A percentile compares a stretch with the other conserved stretches of the same genome.
These are phyloP conservation scores for Myotis brandtii DNA, from an alignment of 2,113 vertebrate species.

Conservation along the genomic window DNA sequence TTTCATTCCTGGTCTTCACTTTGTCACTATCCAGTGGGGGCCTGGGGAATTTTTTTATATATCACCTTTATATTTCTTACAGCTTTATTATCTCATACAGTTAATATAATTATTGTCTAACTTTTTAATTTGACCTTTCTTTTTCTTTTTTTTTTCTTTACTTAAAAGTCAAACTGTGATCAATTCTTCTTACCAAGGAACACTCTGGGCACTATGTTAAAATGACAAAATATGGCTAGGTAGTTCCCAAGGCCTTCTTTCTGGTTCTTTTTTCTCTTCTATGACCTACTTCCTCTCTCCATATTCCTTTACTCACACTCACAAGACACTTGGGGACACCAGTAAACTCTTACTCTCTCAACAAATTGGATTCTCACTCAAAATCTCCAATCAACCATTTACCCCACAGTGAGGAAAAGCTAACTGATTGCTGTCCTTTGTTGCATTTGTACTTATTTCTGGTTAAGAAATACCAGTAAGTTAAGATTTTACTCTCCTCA, in stretches of 20 bases:
- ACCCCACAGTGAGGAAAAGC: neutral
- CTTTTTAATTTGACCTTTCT: conserved; percentile 21
- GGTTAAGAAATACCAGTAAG: neutral
- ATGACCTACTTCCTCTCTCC: neutral
- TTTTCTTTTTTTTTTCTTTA: neutral
- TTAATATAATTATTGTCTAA: neutral
- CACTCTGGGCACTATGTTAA: neutral
- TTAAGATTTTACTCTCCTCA: neutral
- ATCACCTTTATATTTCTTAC: neutral
- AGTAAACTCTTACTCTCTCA: neutral
- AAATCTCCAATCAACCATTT: neutral
- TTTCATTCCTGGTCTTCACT: neutral
- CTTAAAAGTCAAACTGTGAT: conserved; percentile 5
- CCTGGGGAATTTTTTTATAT: neutral
- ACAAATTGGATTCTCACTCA: neutral
- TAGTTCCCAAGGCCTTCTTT: neutral
- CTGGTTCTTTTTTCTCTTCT: neutral
- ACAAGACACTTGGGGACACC: neutral
- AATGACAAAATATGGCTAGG: neutral
- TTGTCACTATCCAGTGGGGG: neutral
- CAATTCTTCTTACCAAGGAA: neutral
- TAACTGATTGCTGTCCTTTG: neutral
- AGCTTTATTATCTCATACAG: neutral
- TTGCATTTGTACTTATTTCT: neutral
- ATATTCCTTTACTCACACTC: neutral